Base-by-base conservation (phyloP, 2,113 vertebrate genomes). In the Ailuropoda melanoleuca region DNA sequence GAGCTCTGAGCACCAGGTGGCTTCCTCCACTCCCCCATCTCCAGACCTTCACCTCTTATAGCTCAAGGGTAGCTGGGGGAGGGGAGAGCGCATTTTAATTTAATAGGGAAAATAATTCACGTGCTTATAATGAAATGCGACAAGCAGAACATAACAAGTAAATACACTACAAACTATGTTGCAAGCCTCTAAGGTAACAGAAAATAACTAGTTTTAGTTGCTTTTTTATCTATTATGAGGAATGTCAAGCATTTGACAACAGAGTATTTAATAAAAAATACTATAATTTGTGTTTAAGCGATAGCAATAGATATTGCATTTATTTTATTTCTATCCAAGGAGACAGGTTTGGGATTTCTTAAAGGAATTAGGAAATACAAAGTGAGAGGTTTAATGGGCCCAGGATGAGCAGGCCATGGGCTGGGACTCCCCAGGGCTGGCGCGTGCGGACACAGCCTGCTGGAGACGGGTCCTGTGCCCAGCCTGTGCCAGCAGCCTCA, bases 201-300 rank as follows among this genome's bases (percentile, higher is more conserved):
- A 97, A 98, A 97, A 98, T 98, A 98, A 98, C 97, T 97, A 97
- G 97, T 98, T 98, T 98, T 97, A 96, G 98, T 97, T 97, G 97
- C 97, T 96, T 97, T 98, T 98, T 98, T 87, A 97, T 98, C 97
- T 97, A 95, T 98, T 98, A 98, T 97, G 96, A 98, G 83, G 96
- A 97, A 95, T 98, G 98, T 98, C 98, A 98, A 97, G 96, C 94
- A 97, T 96, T 97, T 98, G 98, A 98, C 98, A 98, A 98, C 95
- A 95, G 92, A 98, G 93, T 98, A 98, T 98, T 98, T 98, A 98
- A 98, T 98, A 98, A 98, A 98, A 98, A 97, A 97, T 98, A 97
- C 97, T 97, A 95, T 98, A 98, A 98, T 98, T 98, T 98, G 97
- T 98, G 96, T 97, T 97, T 98, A 98, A 98, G 97, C 31, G 78